Percentiles rank a stretch among this genome's conserved stretches.
Conservation (phyloP, 2,888 invertebrate species). For the Thumatha senex region DNA sequence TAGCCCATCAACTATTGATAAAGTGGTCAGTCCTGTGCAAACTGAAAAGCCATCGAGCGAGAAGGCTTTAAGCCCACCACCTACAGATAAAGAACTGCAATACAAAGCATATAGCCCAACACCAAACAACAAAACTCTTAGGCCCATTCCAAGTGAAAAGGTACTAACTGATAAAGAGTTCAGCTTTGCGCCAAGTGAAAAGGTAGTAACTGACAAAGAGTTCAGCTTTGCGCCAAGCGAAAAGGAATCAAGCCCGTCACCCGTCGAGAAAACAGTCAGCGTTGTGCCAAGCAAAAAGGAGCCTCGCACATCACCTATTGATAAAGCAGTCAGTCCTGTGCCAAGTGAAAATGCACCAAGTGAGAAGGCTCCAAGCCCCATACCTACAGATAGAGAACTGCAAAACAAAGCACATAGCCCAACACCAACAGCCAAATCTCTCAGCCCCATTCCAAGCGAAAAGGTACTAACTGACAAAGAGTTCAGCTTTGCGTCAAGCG, state of each 20-base stretch:
- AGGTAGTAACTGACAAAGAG: no score
- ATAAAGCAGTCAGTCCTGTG: conserved; percentile 9
- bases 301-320: conserved; percentile 1
- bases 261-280: no score
- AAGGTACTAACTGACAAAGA: conserved; percentile 8
- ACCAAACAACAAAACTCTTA: not conserved
- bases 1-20: not conserved
- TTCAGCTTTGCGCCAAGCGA: no score
- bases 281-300: not conserved
- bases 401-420: not conserved
- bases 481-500: not conserved
- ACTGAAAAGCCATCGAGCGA: conserved; percentile 7
- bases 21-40: not conserved
- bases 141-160: not conserved
- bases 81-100: not conserved
- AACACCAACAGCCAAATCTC: no score
- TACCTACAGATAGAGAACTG: no score
- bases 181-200: not conserved
- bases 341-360: not conserved
- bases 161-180: not conserved
- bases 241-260: no score
- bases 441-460: not conserved
- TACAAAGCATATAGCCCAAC: not conserved
- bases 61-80: not conserved
- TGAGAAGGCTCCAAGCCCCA: no score